Conservation (phyloP, 2,113 vertebrate genomes). For the Talpa occidentalis region DNA sequence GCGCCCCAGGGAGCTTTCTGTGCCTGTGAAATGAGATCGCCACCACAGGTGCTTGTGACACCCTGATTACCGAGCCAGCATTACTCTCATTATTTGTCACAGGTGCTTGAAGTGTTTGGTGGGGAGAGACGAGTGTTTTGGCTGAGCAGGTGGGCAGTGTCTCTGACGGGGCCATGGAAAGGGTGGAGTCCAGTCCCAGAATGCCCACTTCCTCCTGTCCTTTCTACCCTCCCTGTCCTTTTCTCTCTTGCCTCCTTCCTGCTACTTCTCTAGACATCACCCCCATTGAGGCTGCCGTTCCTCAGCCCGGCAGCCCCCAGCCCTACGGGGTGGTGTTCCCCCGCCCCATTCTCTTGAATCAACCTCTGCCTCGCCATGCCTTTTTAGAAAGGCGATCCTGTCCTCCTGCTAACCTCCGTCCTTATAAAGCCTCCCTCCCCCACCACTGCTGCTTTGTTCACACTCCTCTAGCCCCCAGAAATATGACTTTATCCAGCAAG, state of each 20-base stretch:
- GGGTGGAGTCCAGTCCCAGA: background rate
- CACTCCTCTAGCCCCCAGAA: slow-evolving; percentile 65
- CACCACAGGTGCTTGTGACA: background rate
- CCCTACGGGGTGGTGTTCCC: accelerated
- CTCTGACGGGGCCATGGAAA: background rate
- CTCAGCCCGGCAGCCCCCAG: background rate
- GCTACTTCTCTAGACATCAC: background rate
- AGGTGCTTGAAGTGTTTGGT: background rate
- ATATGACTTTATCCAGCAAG: slow-evolving; percentile 37
- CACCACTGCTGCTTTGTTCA: background rate
- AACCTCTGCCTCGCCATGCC: background rate
- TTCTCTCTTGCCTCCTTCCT: accelerated
- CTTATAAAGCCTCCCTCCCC: background rate
- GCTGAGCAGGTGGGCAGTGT: accelerated
- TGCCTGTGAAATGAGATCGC: background rate
- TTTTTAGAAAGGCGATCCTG: background rate
- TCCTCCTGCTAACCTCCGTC: background rate
- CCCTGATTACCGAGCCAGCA: background rate
- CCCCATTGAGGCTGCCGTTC: background rate
- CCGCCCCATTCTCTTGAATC: background rate
- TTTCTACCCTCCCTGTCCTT: background rate
- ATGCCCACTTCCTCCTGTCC: too few relatives aligned
- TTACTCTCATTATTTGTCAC: background rate
- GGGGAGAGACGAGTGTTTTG: background rate
- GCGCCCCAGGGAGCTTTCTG: accelerated